Evolutionary conservation across 2,888 invertebrate species (phyloP), one percentile per base, ranked within the genome.

Genomic region (Drosophila austrosaltans): DNA sequence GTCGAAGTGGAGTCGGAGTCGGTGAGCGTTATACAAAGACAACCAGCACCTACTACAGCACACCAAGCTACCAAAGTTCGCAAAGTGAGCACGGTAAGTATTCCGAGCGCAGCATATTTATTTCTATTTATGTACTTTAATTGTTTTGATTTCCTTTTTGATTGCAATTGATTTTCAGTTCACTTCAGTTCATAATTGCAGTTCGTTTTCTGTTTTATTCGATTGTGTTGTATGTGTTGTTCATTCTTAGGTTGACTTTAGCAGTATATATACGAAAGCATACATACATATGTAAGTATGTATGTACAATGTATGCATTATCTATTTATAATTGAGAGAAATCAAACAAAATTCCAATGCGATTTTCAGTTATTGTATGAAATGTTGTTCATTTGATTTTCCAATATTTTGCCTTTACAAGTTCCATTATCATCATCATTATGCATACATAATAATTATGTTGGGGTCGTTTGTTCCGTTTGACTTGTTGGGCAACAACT

Each of bases 31-130:
- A 96, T 93, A 92, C 93, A 92, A 92, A 92, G 93, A 92, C 92
- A 92, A 92, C 92, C 92, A 90, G 92, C 93, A 93, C 92, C 93
- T 91, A 92, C 92, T 86, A 93, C 92, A 91, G 92, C 92, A 92
- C 91, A 91, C 84, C 83, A 83, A 89, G 93, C 93, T 90, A 93
- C 93, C 92, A 95, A 95, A 94, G 95, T 95, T 92, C 95, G 97
- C 94, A 98, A 97, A 96, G 97, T 97, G 95, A 96, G 96, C 95
- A 96, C 96, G 95, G 96, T 96, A 95, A 96, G 96, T 96, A 94
- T 92, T 88, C 81, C 83, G 93, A 83, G 89, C 89, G 89, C 85
- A 83, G 75, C 89, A 91, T 89, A 48, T 48, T 59, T 56, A n/a
- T 7, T 63, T 64, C 59, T 58, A 12, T 53, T 32, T 53, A 56